These are phyloP conservation scores for Tipula unca DNA, from an alignment of 2,888 invertebrate species.

Conservation along the genomic window DNA sequence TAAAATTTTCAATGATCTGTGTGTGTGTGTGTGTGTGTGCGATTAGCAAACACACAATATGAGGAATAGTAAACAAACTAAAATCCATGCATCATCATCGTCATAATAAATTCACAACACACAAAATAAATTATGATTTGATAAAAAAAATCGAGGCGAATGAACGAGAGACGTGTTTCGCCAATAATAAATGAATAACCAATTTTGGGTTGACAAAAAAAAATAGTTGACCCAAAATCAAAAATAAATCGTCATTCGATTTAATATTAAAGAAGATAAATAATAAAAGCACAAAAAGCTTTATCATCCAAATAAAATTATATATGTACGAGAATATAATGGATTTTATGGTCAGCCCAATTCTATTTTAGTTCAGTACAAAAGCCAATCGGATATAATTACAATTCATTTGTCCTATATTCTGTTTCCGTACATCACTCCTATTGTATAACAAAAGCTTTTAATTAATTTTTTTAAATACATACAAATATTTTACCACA, in stretches of 20 bases:
- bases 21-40: too few species aligned
- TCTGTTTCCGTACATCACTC: background rate
- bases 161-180: background rate
- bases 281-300: background rate
- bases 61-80: background rate
- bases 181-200: constrained; percentile 1
- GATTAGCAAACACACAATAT: too few species aligned
- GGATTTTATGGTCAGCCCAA: background rate
- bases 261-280: background rate
- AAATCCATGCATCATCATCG: background rate
- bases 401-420: background rate
- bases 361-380: background rate
- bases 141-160: background rate
- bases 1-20: too few species aligned
- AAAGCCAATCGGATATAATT: background rate
- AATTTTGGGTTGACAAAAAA: background rate
- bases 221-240: background rate
- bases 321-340: background rate
- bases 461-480: background rate
- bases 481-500: background rate
- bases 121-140: background rate
- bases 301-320: background rate
- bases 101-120: background rate
- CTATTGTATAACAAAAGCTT: background rate
- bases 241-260: background rate